A percentile compares a stretch with the other conserved stretches of the same genome.
These are phyloP conservation scores for Eudyptes chrysolophus DNA, from an alignment of 2,113 vertebrate species.

Conservation along the genomic window DNA sequence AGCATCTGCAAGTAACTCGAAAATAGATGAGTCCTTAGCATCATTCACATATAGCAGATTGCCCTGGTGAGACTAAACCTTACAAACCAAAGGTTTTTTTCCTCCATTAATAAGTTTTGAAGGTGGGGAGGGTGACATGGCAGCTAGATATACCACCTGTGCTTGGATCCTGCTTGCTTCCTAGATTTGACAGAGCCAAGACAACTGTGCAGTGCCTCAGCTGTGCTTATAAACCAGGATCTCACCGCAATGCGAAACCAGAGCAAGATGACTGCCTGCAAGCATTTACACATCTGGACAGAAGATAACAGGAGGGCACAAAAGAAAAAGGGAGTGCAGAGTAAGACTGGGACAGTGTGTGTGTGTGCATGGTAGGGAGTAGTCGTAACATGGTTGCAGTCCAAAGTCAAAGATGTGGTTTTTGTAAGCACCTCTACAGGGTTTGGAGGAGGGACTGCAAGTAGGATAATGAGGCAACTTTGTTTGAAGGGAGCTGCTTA, in stretches of 20 bases:
- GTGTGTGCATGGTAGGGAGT: neutral
- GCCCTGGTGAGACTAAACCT: neutral
- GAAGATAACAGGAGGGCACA: neutral
- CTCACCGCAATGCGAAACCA: neutral
- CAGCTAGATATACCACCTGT: neutral
- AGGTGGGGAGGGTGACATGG: fast-evolving
- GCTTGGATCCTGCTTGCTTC: neutral
- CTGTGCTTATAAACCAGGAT: neutral
- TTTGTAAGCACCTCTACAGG: neutral
- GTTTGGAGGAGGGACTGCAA: neutral
- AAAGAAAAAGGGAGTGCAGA: neutral
- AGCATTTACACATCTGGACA: neutral
- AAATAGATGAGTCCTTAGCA: neutral
- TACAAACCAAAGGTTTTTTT: neutral
- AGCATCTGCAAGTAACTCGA: neutral
- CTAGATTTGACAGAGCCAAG: neutral
- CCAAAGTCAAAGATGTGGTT: neutral
- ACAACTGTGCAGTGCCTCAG: neutral
- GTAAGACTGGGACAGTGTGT: neutral
- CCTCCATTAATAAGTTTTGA: neutral
- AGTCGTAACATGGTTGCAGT: neutral
- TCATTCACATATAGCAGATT: neutral
- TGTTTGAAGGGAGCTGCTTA: neutral
- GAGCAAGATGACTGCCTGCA: neutral
- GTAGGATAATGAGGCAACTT: neutral